phyloP scores from a whole-genome alignment of 2,113 vertebrate genomes.

The Vulpes vulpes region DNA sequence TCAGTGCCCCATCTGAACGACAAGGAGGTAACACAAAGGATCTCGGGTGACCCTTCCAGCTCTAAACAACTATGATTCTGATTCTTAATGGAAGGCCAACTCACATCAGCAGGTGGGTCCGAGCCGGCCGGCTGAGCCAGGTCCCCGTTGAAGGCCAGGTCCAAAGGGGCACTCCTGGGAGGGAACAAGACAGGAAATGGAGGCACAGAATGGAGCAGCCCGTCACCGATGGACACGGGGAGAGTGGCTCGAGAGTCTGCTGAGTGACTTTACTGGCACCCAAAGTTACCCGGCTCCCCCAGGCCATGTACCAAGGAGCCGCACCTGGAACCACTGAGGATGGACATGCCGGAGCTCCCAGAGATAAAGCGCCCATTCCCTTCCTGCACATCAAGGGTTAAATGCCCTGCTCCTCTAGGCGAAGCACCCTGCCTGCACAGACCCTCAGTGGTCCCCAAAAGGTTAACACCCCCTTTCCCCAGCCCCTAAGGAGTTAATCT shows the following conservation, averaged over 20 bases:
- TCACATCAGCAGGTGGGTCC: conserved; percentile 43
- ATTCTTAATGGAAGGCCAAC: neutral
- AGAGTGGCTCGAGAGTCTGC: neutral
- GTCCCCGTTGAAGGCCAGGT: conserved; percentile 72
- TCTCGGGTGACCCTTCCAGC: neutral
- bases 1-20: neutral
- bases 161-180: conserved; percentile 16
- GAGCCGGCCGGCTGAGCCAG: conserved; percentile 6
- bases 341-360: neutral
- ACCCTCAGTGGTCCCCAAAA: neutral
- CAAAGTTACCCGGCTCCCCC: neutral
- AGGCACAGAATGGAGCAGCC: neutral
- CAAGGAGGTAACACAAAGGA: neutral
- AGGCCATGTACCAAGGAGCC: neutral
- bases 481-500: neutral
- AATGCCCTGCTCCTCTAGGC: neutral
- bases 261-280: neutral
- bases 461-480: neutral
- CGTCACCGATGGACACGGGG: too few relatives aligned
- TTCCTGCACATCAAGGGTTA: neutral
- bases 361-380: neutral
- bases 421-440: neutral
- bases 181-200: neutral
- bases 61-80: neutral
- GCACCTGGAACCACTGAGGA: neutral